Base-by-base conservation (phyloP, 1,140 invertebrate genomes). In the Drosophila baimaii region DNA sequence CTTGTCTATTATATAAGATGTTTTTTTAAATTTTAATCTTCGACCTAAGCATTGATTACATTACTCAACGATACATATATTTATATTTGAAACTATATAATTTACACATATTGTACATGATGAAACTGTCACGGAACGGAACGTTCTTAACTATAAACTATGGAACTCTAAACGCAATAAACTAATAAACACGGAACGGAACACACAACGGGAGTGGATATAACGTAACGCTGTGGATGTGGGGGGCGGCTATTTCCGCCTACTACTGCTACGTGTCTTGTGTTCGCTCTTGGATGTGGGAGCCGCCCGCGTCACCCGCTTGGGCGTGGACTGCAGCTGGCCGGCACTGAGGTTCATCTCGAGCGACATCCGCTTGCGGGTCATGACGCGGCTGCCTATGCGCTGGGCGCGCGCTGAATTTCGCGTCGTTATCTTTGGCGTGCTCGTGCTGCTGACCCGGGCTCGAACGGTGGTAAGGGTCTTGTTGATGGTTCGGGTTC, bases 301-400 rank as follows among this genome's bases (percentile, higher is more conserved):
- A 39, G 43, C 27, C 39, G 51, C 52, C 29, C 64, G 31, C 5
- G 71, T 77, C 31, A 77, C n/a, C 3, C 82, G 79, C 71, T 86
- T 86, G 3, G 82, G 83, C 5, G 82, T 88, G 19, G 83, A 64
- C 31, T 73, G 85, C 2, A 51, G 46, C 17, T 86, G 62, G 1
- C 59, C 66, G n/a, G 72, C 83, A 37, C 70, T 88, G 33, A 82
- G 52, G 39, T 81, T 88, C 43, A 88, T 44, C 43, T 90, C 88
- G 6, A 77, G 66, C 5, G 83, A 89, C 69, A 85, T 41, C 1
- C 89, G 66, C 21, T 91, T 91, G 1, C 89, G 75, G 39, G 89
- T 88, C 56, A 90, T 80, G 44, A 56, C 66, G 65, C 76, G 21
- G 56, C 29, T 54, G 33, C 23, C 71, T 8, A 79, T 51, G 1